phyloP scores from a whole-genome alignment of 2,888 invertebrate species.

The Zygaena filipendulae region DNA sequence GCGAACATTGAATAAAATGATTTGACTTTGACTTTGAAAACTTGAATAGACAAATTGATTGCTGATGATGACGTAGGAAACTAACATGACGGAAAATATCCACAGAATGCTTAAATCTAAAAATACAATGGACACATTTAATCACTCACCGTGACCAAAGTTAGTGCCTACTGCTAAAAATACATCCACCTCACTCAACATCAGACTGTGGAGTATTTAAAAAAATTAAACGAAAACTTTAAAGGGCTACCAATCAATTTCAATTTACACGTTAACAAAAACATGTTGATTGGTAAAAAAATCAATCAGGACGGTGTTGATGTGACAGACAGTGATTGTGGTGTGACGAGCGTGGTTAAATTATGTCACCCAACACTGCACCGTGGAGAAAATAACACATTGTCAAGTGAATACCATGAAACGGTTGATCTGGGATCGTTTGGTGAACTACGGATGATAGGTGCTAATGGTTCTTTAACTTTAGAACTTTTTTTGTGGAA shows the following conservation, averaged over 20 bases:
- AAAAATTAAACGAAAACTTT: conserved; percentile 25
- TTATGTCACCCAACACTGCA: conserved; percentile 41
- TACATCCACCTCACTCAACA: too few relatives aligned
- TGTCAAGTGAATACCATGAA: conserved; percentile 49
- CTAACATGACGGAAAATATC: too few relatives aligned
- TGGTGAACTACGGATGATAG: conserved; percentile 25
- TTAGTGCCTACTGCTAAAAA: too few relatives aligned
- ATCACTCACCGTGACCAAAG: too few relatives aligned
- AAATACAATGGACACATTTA: too few relatives aligned
- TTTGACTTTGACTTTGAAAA: too few relatives aligned
- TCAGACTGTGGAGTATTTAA: too few relatives aligned
- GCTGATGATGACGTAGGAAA: too few relatives aligned
- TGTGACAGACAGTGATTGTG: conserved; percentile 55
- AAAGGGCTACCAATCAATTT: conserved; percentile 23
- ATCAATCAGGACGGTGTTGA: conserved; percentile 56
- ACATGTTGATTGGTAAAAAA: conserved; percentile 38
- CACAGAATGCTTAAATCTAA: too few relatives aligned
- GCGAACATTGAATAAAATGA: too few relatives aligned
- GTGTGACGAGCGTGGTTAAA: conserved; percentile 51
- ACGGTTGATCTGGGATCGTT: conserved; percentile 23
- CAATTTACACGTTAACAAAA: conserved; percentile 25
- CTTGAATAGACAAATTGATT: too few relatives aligned
- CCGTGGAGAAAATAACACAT: conserved; percentile 44
- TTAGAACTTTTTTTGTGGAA: too few relatives aligned
- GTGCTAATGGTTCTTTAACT: conserved; percentile 32